A percentile compares a stretch with the other conserved stretches of the same genome.
Conservation (phyloP, 2,113 vertebrate genomes). For the Microtus oregoni region DNA sequence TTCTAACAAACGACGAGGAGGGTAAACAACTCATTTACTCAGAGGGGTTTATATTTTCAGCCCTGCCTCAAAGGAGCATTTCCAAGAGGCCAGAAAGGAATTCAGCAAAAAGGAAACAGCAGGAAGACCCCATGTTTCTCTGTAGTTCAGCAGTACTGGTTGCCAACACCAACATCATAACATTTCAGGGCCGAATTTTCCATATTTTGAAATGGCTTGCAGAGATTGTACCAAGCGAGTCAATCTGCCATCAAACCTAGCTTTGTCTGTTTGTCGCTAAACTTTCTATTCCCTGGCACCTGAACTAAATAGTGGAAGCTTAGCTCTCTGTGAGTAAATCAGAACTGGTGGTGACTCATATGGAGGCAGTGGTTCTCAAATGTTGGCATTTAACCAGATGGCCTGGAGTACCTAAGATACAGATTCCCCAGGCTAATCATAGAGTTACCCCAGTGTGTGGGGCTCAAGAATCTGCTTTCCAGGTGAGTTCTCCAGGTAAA, state of each 20-base stretch:
- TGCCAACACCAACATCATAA: constrained; percentile 88
- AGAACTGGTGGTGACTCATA: not conserved
- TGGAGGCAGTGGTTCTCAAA: not conserved
- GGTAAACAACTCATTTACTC: constrained; percentile 77
- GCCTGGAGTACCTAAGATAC: not conserved
- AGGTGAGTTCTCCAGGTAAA: not conserved
- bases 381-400: not conserved
- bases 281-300: constrained; percentile 79
- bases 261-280: constrained; percentile 70
- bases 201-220: constrained; percentile 78
- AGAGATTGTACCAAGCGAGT: constrained; percentile 79
- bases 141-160: constrained; percentile 84
- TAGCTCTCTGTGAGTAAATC: constrained; percentile 58
- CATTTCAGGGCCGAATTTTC: constrained; percentile 85
- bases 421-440: not conserved
- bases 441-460: not conserved
- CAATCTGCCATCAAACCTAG: constrained; percentile 77
- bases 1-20: constrained; percentile 72
- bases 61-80: constrained; percentile 80
- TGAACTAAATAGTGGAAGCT: constrained; percentile 75
- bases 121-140: constrained; percentile 87
- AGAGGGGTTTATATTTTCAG: constrained; percentile 79
- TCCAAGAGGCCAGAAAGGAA: constrained; percentile 82
- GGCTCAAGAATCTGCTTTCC: not conserved
- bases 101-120: constrained; percentile 85